Evolutionary conservation across 1,140 invertebrate genomes (phyloP).

Genomic region (Meloidogyne floridensis): DNA sequence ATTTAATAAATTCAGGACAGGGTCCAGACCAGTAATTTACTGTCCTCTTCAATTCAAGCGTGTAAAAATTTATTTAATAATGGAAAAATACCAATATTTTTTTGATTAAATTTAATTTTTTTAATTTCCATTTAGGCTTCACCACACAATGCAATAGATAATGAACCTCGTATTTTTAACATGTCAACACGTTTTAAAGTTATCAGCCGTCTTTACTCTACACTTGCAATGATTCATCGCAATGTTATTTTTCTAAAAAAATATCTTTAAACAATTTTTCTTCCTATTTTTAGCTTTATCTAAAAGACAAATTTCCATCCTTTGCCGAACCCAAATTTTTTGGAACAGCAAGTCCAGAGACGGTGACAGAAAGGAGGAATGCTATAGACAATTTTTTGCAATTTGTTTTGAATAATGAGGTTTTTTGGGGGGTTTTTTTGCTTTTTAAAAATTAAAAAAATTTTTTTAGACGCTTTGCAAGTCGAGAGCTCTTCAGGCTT

Average conservation of each 20-base stretch:
- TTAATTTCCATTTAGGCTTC: constrained; percentile 29
- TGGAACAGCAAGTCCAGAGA: constrained; percentile 47
- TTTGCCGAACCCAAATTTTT: constrained; percentile 54
- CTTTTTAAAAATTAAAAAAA: neutral
- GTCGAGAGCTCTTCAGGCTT: constrained; percentile 38
- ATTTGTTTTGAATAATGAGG: constrained; percentile 54
- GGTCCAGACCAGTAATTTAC: too few relatives aligned
- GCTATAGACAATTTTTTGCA: constrained; percentile 47
- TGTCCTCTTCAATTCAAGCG: too few relatives aligned
- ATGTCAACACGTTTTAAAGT: constrained; percentile 47
- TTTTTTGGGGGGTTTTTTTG: neutral
- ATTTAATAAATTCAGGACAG: too few relatives aligned
- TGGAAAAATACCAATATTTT: too few relatives aligned
- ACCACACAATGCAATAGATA: constrained; percentile 37
- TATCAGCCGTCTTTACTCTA: constrained; percentile 35
- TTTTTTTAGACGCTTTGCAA: constrained; percentile 47
- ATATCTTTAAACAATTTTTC: neutral
- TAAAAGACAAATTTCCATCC: constrained; percentile 49
- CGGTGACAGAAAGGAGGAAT: constrained; percentile 39
- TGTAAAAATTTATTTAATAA: too few relatives aligned
- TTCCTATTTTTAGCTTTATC: constrained; percentile 39
- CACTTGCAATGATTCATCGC: constrained; percentile 44
- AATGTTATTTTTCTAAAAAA: constrained; percentile 36
- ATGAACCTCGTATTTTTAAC: constrained; percentile 38
- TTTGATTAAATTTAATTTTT: neutral